Evolutionary conservation across 2,797 vertebrate species (phyloP).

Genomic region (Lithobates sylvaticus): DNA sequence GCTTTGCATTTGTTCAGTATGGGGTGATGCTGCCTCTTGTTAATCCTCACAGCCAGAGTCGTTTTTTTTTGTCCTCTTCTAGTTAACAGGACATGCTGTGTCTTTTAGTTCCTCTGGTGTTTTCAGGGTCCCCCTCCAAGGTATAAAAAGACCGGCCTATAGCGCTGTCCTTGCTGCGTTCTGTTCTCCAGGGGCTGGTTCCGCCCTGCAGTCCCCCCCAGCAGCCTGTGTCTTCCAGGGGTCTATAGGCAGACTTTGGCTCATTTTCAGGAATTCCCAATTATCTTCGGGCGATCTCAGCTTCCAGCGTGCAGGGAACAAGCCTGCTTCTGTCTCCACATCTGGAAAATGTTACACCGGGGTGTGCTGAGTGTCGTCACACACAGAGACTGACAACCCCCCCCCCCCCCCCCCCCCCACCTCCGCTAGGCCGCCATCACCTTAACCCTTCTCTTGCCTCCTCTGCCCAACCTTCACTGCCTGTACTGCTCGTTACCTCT

Average conservation of each 20-base stretch:
- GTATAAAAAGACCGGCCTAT: too few species aligned
- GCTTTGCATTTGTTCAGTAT: too few species aligned
- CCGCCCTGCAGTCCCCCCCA: constrained; percentile 39
- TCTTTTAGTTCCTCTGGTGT: too few species aligned
- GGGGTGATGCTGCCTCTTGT: too few species aligned
- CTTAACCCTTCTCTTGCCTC: constrained; percentile 40
- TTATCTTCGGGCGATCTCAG: constrained; percentile 71
- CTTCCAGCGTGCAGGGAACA: constrained; percentile 73
- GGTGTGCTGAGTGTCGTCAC: constrained; percentile 65
- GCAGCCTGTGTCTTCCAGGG: constrained; percentile 34
- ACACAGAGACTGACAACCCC: constrained; percentile 16
- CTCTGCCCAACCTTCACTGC: neutral
- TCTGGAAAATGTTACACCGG: constrained; percentile 74
- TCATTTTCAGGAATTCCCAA: constrained; percentile 69
- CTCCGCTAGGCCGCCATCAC: neutral
- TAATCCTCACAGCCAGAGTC: too few species aligned
- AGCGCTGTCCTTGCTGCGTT: too few species aligned
- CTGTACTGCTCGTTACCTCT: too few species aligned
- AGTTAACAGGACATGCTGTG: too few species aligned
- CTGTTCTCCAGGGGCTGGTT: constrained; percentile 2
- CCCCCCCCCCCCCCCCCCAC: neutral
- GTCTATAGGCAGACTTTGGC: constrained; percentile 67
- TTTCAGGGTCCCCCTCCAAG: too few species aligned
- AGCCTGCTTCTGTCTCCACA: constrained; percentile 71
- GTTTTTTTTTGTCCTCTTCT: too few species aligned